phyloP scores from a whole-genome alignment of 2,888 invertebrate species.

The Tenthredo mesomela region DNA sequence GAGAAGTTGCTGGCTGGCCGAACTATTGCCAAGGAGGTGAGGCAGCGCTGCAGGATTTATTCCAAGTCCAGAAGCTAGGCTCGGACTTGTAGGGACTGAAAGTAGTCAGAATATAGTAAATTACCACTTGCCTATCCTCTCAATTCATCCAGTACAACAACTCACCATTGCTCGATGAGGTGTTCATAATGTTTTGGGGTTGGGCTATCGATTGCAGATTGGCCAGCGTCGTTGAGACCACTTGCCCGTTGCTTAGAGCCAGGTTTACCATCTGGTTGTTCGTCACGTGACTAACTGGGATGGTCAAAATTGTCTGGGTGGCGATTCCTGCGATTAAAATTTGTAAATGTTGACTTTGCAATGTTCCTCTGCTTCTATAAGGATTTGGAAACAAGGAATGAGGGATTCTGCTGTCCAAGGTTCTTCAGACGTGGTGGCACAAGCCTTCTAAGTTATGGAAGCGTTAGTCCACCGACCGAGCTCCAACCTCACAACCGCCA shows the following conservation, averaged over 20 bases:
- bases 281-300: conserved; percentile 95
- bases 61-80: conserved; percentile 83
- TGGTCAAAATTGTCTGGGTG: conserved; percentile 96
- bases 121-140: neutral
- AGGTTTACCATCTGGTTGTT: conserved; percentile 88
- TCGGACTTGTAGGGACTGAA: conserved; percentile 82
- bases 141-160: neutral
- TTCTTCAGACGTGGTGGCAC: neutral
- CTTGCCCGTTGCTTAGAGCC: conserved; percentile 91
- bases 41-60: conserved; percentile 85
- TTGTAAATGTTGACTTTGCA: neutral
- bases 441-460: conserved; percentile 72
- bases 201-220: conserved; percentile 89
- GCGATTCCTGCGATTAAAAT: conserved; percentile 86
- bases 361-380: neutral
- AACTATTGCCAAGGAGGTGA: conserved; percentile 86
- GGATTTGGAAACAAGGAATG: neutral
- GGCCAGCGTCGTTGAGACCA: conserved; percentile 90
- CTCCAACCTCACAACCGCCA: conserved; percentile 75
- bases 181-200: conserved; percentile 84
- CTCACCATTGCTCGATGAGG: conserved; percentile 77
- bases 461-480: conserved; percentile 77
- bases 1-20: conserved; percentile 86
- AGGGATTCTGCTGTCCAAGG: neutral
- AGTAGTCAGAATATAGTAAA: neutral